These are phyloP conservation scores for Homarus americanus DNA, from an alignment of 1,140 invertebrate genomes.

Conservation along the genomic window DNA sequence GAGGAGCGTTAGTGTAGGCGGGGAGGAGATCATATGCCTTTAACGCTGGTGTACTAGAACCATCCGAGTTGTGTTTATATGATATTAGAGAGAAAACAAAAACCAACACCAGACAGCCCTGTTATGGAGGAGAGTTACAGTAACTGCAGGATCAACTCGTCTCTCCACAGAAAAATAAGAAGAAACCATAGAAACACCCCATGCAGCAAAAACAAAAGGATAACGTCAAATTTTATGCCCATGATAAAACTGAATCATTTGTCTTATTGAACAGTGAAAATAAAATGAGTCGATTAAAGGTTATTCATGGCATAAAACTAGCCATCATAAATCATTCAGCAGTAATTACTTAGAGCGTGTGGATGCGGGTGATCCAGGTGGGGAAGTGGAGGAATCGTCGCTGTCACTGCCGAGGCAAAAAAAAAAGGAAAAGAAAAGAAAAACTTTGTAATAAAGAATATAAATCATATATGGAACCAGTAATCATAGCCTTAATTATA, in stretches of 20 bases:
- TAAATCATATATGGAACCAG: not conserved
- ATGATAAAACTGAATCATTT: not conserved
- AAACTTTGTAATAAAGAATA: conserved; percentile 8
- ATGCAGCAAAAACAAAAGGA: conserved; percentile 7
- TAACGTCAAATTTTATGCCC: not conserved
- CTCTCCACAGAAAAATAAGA: no score
- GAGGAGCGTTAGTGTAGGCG: no score
- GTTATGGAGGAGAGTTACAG: no score
- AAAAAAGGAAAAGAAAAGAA: conserved; percentile 41
- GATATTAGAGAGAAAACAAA: no score
- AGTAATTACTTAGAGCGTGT: conserved; percentile 69
- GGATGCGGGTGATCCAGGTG: conserved; percentile 63
- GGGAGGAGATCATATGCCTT: no score
- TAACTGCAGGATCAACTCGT: no score
- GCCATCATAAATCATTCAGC: conserved; percentile 10
- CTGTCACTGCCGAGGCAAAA: conserved; percentile 70
- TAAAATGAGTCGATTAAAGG: not conserved
- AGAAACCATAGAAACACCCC: not conserved
- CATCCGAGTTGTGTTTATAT: no score
- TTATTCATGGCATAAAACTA: not conserved
- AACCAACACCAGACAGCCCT: no score
- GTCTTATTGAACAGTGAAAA: not conserved
- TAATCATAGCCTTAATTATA: not conserved
- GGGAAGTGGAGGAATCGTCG: conserved; percentile 66
- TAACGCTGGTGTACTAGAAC: no score